Conservation (phyloP, 2,888 invertebrate genomes). For the Aspidiotus rigidus region DNA sequence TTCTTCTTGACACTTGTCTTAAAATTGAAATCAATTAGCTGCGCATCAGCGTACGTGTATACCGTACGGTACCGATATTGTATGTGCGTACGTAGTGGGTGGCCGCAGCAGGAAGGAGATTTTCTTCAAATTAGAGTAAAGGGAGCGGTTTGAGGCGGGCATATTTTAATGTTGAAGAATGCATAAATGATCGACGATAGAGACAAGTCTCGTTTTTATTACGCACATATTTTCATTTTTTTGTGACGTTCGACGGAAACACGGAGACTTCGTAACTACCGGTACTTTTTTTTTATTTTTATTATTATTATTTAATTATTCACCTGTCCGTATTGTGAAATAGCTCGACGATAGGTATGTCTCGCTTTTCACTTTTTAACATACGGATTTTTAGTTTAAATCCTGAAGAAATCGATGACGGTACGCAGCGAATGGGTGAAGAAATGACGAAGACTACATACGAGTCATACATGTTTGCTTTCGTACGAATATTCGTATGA, state of each 20-base stretch:
- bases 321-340: background rate
- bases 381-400: background rate
- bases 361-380: slow-evolving; percentile 2
- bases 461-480: too few relatives aligned
- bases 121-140: background rate
- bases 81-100: background rate
- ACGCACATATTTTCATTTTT: background rate
- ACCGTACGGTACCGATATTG: too few relatives aligned
- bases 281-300: background rate
- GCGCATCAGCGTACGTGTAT: background rate
- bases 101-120: background rate
- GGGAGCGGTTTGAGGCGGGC: slow-evolving; percentile 1
- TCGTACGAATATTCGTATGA: too few relatives aligned
- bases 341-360: background rate
- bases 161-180: background rate
- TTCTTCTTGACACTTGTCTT: slow-evolving; percentile 33
- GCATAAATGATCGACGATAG: background rate
- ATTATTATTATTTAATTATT: background rate
- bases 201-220: background rate
- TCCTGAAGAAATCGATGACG: too few relatives aligned
- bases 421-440: too few relatives aligned
- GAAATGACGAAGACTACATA: too few relatives aligned
- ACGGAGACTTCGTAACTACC: too few relatives aligned
- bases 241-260: background rate
- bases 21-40: slow-evolving; percentile 23